A percentile compares a stretch with the other conserved stretches of the same genome.
These are phyloP conservation scores for Periophthalmus magnuspinnatus DNA, from an alignment of 2,797 vertebrate genomes.

Conservation along the genomic window DNA sequence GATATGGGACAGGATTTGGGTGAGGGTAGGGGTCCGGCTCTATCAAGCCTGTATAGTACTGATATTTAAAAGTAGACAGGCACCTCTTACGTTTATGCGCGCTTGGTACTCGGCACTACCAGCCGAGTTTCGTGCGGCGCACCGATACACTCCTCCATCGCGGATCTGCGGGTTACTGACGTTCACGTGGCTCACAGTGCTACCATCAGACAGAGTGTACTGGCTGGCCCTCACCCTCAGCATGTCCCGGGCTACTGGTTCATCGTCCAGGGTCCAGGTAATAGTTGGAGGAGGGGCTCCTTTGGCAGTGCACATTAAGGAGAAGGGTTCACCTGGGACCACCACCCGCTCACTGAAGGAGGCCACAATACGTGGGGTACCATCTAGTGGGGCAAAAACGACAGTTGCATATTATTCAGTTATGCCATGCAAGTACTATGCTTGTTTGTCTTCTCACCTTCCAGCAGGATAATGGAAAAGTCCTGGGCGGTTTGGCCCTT, in stretches of 20 bases:
- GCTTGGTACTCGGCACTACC: slow-evolving; percentile 99
- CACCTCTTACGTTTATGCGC: slow-evolving; percentile 99
- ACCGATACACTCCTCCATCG: slow-evolving; percentile 98
- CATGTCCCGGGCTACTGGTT: slow-evolving; percentile 88
- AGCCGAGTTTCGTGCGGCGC: slow-evolving; percentile 97
- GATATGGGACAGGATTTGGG: slow-evolving; percentile 49
- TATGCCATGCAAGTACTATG: neutral
- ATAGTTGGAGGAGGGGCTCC: slow-evolving; percentile 94
- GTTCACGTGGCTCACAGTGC: slow-evolving; percentile 95
- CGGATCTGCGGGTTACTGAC: slow-evolving; percentile 93
- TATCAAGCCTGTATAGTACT: slow-evolving; percentile 88
- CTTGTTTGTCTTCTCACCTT: slow-evolving; percentile 75
- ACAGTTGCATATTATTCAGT: neutral
- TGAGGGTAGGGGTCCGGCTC: slow-evolving; percentile 64
- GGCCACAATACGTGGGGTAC: slow-evolving; percentile 92
- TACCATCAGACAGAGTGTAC: slow-evolving; percentile 95
- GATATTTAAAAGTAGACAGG: slow-evolving; percentile 99
- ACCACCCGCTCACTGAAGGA: slow-evolving; percentile 98
- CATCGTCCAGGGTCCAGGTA: slow-evolving; percentile 96
- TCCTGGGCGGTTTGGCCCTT: slow-evolving; percentile 94
- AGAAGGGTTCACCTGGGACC: slow-evolving; percentile 94
- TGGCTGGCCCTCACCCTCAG: slow-evolving; percentile 88
- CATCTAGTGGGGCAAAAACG: slow-evolving; percentile 74
- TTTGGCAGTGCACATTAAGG: slow-evolving; percentile 94
- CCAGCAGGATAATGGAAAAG: slow-evolving; percentile 92